Evolutionary conservation across 2,797 vertebrate species (phyloP), one percentile per base, ranked within the genome.

Genomic region (Propithecus deckenii): DNA sequence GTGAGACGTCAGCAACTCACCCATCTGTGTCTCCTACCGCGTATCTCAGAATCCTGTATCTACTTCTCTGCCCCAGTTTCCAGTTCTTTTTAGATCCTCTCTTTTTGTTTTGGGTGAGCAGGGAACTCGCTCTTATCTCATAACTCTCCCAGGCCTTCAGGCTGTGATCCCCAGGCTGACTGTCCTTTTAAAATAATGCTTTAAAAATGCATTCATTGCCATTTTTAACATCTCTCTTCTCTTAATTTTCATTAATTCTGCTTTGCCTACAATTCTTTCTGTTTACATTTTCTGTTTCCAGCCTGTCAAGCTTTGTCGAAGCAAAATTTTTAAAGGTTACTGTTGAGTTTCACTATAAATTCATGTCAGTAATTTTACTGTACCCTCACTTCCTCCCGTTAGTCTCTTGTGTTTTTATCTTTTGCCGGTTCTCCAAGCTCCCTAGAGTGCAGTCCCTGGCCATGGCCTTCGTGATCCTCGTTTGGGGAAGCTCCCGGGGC

Each of bases 1-100:
- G 12, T 2, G 5, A 41, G 43, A 3, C 59, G 5, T n/a, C 1
- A 22, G 52, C 15, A 28, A 0, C 46, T 32, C 2, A 0, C 9
- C 0, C 4, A 0, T 17, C 59, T 75, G 13, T 71, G 13, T 14
- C 17, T 28, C 52, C 0, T 7, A 18, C 10, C 38, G 5, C 0
- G 0, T 5, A 0, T 59, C 59, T 65, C 35, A 10, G n/a, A 15
- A 50, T 2, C 18, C 35, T 8, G n/a, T 35, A 0, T 4, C 20
- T 10, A 1, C 35, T 4, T 69, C 48, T 28, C 72, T 43, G 30
- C 52, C 28, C 28, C 18, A 0, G 1, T 4, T 43, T 10, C 69
- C 59, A 0, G 18, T 41, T 63, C 61, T 30, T 4, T 35, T 5
- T 8, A 3, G 1, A 2, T 76, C 13, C 12, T 71, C 11, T 30